Percentiles rank a stretch among this genome's conserved stretches.
Conservation (phyloP, 30 jellyfish, hydroid and myxozoan genomes). For the Catostylus mosaicus region DNA sequence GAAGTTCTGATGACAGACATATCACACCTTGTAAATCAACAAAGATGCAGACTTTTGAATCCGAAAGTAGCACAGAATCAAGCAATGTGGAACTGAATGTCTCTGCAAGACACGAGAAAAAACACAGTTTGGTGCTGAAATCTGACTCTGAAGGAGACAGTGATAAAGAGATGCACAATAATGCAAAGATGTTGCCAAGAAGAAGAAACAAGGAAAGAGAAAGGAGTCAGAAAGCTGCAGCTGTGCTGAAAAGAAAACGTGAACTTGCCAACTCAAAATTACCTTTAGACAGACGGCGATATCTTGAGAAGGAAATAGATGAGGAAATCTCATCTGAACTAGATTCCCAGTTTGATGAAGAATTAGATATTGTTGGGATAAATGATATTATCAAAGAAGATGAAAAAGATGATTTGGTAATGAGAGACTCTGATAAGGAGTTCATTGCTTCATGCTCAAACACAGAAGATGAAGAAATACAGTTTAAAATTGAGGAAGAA, state of each 20-base stretch:
- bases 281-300: constrained; percentile 34
- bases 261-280: constrained; percentile 41
- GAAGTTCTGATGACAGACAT: background rate
- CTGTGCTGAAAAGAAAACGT: constrained; percentile 19
- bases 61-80: constrained; percentile 28
- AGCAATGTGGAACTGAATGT: constrained; percentile 23
- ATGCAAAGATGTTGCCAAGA: constrained; percentile 15
- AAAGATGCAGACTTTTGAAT: background rate
- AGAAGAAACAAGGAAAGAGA: constrained; percentile 41
- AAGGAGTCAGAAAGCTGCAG: constrained; percentile 36
- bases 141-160: constrained; percentile 35
- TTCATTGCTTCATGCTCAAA: constrained; percentile 52
- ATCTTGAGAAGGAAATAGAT: constrained; percentile 24
- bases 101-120: constrained; percentile 14
- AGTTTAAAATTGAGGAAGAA: constrained; percentile 2
- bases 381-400: background rate
- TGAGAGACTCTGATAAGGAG: constrained; percentile 63
- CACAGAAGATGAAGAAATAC: constrained; percentile 14
- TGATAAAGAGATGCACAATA: background rate
- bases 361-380: background rate
- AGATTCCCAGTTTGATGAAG: constrained; percentile 13
- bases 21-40: background rate
- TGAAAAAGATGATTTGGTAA: background rate
- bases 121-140: constrained; percentile 2
- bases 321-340: constrained; percentile 14